These are phyloP conservation scores for Protobothrops mucrosquamatus DNA, from an alignment of 2,113 vertebrate species.

Conservation along the genomic window DNA sequence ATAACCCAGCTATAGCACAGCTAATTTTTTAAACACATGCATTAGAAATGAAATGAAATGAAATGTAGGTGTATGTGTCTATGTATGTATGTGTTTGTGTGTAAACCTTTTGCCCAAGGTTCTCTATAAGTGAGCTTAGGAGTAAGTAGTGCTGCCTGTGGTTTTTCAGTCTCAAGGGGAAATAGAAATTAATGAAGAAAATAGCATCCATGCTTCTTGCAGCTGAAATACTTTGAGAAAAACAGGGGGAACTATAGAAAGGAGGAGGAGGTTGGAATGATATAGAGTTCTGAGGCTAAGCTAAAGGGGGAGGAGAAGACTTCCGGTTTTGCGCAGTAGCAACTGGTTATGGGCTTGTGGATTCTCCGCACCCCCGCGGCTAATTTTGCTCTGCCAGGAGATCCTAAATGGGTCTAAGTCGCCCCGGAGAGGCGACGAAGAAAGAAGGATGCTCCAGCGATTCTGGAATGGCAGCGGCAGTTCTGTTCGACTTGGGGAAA, in stretches of 20 bases:
- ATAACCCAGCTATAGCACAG: neutral
- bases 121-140: neutral
- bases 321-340: too few relatives aligned
- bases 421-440: too few relatives aligned
- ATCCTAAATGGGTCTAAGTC: too few relatives aligned
- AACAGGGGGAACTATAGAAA: neutral
- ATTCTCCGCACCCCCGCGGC: too few relatives aligned
- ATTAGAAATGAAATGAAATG: neutral
- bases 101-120: too few relatives aligned
- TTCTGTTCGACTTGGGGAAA: too few relatives aligned
- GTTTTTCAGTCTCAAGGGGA: neutral
- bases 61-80: too few relatives aligned
- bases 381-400: too few relatives aligned
- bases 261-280: neutral
- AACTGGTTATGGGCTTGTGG: too few relatives aligned
- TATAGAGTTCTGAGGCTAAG: neutral
- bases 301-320: neutral
- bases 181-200: neutral
- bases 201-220: neutral
- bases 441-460: too few relatives aligned
- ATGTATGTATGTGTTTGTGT: too few relatives aligned
- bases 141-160: neutral
- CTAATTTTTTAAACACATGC: neutral
- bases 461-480: too few relatives aligned
- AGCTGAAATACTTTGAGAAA: neutral